Evolutionary conservation across 2,888 invertebrate species (phyloP), one percentile per base, ranked within the genome.

Genomic region (Balanococcus diminutus): DNA sequence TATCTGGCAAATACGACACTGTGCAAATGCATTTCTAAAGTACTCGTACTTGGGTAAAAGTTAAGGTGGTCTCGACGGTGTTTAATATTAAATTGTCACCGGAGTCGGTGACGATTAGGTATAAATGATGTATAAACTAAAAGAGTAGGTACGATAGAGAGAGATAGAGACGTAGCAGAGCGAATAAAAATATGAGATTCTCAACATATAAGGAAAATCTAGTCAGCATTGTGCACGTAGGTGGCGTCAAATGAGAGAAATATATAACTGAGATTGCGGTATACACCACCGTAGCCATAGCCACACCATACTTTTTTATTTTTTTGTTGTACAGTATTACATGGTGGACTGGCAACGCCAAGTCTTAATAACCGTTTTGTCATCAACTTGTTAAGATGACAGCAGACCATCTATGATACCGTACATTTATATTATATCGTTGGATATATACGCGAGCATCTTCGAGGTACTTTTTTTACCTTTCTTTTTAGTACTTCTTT

Each of bases 281-380:
- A 19, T 51, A 19, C 19, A 51, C 42, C 61, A 28, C 61, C 61
- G 28, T 11, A 14, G n/a, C n/a, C 28, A 67, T 67, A 25, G n/a
- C n/a, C n/a, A n/a, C n/a, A n/a, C n/a, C 61, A 3, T 67, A 19
- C 11, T 75, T 28, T 75, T 25, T 36, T 36, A 22, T 39, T 32
- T 19, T 79, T 32, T 32, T 36, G 72, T n/a, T 32, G 28, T 72
- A 3, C 16, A 28, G 16, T 9, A 67, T 67, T 28, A 28, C 61
- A 67, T 67, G 11, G 28, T 51, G 19, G 19, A 28, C 61, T 46
- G 61, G 61, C 61, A 67, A 67, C 61, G 61, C 61, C 75, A 32
- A 75, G 75, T 75, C 75, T 75, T 75, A 75, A 75, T 75, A 75
- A 75, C 32, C 75, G 75, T 75, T 75, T 75, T 75, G 75, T 75